Base-by-base conservation (phyloP, 2,888 invertebrate species). In the Heteromurus nitidus region DNA sequence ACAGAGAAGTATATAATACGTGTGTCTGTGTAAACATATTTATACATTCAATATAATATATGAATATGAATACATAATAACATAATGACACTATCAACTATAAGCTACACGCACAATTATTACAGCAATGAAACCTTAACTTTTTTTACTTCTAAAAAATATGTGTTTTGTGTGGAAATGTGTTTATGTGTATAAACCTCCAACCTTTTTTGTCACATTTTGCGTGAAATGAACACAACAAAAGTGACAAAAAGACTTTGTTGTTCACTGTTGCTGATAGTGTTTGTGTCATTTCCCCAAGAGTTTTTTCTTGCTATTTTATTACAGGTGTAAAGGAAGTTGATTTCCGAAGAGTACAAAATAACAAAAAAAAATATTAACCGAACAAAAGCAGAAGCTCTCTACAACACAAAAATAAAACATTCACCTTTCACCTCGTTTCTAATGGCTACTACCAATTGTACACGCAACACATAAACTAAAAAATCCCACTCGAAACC, bases 381-480 rank as follows among this genome's bases (percentile, higher is more conserved):
- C 18, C 26, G 26, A 55, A 28, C 60, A 60, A 60, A 60, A 60
- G 60, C 60, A 60, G 31, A 60, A 60, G 60, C 60, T 60, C 60
- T n/a, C 60, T 60, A 31, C 60, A 60, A 60, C 60, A 31, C 31
- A 60, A 47, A 36, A 47, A 47, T 16, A n/a, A 47, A 13, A 47
- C n/a, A n/a, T 47, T 47, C n/a, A 47, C 47, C 47, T 36, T 36
- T 47, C 47, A 47, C n/a, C 16, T 47, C 11, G 16, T n/a, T 47
- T 11, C 7, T 47, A 11, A 47, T 47, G n/a, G n/a, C n/a, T n/a
- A n/a, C n/a, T n/a, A 36, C 11, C n/a, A 47, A 47, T 16, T 47
- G 47, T n/a, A n/a, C n/a, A n/a, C n/a, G n/a, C n/a, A n/a, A n/a
- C n/a, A n/a, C n/a, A n/a, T n/a, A n/a, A n/a, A n/a, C n/a, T n/a